Conservation (phyloP, 2,113 vertebrate genomes). For the Polypterus senegalus region DNA sequence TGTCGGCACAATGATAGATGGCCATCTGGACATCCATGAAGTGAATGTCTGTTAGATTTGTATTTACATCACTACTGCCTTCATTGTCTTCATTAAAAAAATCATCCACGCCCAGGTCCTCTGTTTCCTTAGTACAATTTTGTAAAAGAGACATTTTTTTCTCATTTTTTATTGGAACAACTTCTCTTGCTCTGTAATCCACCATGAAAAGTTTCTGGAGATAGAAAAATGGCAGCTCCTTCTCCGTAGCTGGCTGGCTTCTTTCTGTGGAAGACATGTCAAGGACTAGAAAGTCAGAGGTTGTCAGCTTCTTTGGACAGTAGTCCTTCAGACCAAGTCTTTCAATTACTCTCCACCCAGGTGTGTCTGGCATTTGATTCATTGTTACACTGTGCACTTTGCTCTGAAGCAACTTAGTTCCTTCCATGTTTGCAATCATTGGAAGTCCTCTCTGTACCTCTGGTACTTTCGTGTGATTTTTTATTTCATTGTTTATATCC, state of each 20-base stretch:
- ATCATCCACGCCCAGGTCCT: slow-evolving; percentile 16
- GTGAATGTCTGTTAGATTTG: slow-evolving; percentile 10
- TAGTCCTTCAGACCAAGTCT: slow-evolving; percentile 26
- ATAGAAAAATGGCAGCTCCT: slow-evolving; percentile 24
- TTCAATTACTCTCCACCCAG: slow-evolving; percentile 16
- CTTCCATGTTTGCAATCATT: neutral
- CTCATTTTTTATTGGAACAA: slow-evolving; percentile 15
- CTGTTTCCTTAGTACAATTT: neutral
- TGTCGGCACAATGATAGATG: slow-evolving; percentile 33
- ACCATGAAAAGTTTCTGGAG: slow-evolving; percentile 29
- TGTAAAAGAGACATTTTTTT: neutral
- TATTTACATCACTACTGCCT: neutral
- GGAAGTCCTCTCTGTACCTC: neutral
- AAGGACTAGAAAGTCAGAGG: slow-evolving; percentile 24
- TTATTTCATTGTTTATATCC: neutral
- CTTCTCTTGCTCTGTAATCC: slow-evolving; percentile 24
- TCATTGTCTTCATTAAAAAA: neutral
- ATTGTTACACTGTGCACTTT: neutral
- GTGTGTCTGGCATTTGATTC: neutral
- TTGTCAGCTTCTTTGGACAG: slow-evolving; percentile 27
- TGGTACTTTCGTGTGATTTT: neutral
- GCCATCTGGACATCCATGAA: slow-evolving; percentile 37
- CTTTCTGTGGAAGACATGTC: slow-evolving; percentile 20
- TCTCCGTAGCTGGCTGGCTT: slow-evolving; percentile 18
- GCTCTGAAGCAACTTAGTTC: neutral